Evolutionary conservation across 2,888 invertebrate species (phyloP).

Genomic region (Drosophila austrosaltans): DNA sequence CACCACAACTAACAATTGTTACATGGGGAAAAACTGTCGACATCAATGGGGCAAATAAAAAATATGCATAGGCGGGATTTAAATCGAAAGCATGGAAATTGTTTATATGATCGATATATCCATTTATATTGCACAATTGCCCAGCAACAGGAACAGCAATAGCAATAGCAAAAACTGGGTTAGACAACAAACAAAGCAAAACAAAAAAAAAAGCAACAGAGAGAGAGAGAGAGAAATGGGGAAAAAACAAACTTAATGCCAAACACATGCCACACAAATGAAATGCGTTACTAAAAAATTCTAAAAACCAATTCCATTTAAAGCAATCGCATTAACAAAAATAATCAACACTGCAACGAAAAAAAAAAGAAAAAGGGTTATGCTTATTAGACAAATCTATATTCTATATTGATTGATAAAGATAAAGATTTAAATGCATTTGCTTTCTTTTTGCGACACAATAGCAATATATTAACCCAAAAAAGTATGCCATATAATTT

Average conservation of each 20-base stretch:
- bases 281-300: conserved; percentile 34
- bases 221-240: not conserved
- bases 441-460: too few species aligned
- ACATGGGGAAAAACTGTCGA: conserved; percentile 30
- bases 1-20: not conserved
- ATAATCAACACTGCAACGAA: not conserved
- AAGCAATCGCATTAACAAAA: not conserved
- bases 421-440: too few species aligned
- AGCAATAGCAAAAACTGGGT: conserved; percentile 25
- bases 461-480: too few species aligned
- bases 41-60: conserved; percentile 28
- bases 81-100: conserved; percentile 50
- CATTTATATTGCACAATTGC: conserved; percentile 60
- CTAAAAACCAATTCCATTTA: conserved; percentile 19
- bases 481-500: too few species aligned
- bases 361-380: not conserved
- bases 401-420: too few species aligned
- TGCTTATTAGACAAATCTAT: too few species aligned
- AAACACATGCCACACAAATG: conserved; percentile 58
- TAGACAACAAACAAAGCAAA: conserved; percentile 10
- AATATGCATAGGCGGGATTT: conserved; percentile 39
- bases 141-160: conserved; percentile 36
- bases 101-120: conserved; percentile 64
- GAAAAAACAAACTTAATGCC: conserved; percentile 52
- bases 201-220: not conserved